Base-by-base conservation (phyloP, 2,888 invertebrate genomes). In the Chironomus riparius region DNA sequence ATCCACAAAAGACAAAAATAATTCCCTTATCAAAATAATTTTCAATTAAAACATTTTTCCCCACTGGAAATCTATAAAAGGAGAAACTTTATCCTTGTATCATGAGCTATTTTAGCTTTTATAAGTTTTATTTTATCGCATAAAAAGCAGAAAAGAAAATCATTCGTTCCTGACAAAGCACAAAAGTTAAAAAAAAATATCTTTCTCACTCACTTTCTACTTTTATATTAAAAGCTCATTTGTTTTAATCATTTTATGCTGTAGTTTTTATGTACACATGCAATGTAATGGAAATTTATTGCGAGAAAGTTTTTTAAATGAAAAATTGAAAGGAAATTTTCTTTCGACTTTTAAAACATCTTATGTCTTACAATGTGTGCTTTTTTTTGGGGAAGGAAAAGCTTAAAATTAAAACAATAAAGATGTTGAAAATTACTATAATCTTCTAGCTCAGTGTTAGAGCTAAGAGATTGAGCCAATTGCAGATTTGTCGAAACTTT, bases 171-270 rank as follows among this genome's bases (percentile, higher is more conserved):
- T 65, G 56, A 56, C 18, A 56, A 15, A 56, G 38, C 38, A 56
- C 56, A 56, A 56, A 15, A 50, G 50, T 50, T 50, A 50, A 50
- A 6, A 18, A 56, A 56, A 50, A 50, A 15, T 15, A 18, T 38
- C 38, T 56, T 56, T 50, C 18, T 56, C 18, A 15, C 38, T 38
- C 56, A 56, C 56, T 56, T 56, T 56, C 56, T 18, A 56, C 56
- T 56, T 56, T 56, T 56, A 56, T 56, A 56, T 56, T 65, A 65
- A 24, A 65, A 65, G 65, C 65, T 65, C 65, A 22, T 65, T 65
- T 65, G 65, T 65, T 65, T 65, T 65, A 65, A 65, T 65, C 65
- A 65, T 65, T 65, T 65, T 22, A n/a, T 65, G 56, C 56, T 56
- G 56, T 18, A 18, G 5, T 56, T 56, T 18, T 56, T 56, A 18